Conservation (phyloP, 2,888 invertebrate species). For the Cyaniris semiargus region DNA sequence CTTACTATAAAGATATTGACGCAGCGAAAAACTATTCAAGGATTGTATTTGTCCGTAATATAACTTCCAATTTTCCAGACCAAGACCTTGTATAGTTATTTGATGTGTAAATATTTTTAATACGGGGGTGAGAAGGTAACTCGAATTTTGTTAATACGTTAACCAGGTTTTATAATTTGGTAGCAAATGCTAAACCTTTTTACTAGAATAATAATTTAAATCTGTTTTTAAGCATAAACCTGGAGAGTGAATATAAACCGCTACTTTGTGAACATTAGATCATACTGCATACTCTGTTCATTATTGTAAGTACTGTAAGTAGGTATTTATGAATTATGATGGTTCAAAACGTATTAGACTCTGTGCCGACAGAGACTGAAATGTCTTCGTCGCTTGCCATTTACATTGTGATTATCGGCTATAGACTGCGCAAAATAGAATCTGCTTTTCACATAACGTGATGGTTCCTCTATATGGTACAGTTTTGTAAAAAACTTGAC, state of each 20-base stretch:
- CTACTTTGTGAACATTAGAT: background rate
- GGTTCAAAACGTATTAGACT: background rate
- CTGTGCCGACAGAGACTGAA: background rate
- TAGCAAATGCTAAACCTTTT: background rate
- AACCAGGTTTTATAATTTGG: background rate
- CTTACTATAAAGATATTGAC: no score
- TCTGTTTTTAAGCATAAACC: background rate
- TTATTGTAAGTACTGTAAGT: background rate
- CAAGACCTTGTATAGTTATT: no score
- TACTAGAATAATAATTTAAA: background rate
- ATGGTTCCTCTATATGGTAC: no score
- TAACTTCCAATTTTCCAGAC: no score
- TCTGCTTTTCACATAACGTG: background rate
- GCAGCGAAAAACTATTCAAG: no score
- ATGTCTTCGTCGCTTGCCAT: background rate
- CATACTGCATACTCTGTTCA: background rate
- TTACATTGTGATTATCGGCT: background rate
- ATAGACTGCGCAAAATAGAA: background rate
- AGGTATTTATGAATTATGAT: background rate
- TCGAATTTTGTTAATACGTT: no score
- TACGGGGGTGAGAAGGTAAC: no score
- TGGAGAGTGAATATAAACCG: background rate
- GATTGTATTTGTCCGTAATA: no score
- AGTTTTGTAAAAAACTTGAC: no score
- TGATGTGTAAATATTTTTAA: no score